Percentiles rank a stretch among this genome's conserved stretches.
phyloP scores from a whole-genome alignment of 2,797 vertebrate species.

The Sebastes matsubarae region DNA sequence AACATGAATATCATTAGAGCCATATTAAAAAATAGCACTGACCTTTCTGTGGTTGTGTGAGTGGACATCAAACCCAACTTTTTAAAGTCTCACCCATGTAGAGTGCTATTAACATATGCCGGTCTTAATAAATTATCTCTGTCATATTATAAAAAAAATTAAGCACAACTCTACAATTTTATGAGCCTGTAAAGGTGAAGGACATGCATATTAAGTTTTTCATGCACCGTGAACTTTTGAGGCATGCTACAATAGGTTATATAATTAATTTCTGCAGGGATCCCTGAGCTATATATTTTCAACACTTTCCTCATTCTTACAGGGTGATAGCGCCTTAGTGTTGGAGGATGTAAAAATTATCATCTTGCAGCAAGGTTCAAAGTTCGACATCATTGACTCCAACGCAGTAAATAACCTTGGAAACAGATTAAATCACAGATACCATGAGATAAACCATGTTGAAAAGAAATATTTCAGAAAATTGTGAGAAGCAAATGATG shows the following conservation, averaged over 20 bases:
- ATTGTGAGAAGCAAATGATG: background rate
- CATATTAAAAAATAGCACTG: slow-evolving; percentile 84
- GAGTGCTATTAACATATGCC: slow-evolving; percentile 88
- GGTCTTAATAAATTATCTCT: slow-evolving; percentile 93
- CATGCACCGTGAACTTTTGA: slow-evolving; percentile 93
- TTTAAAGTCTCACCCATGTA: slow-evolving; percentile 66
- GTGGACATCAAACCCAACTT: slow-evolving; percentile 69
- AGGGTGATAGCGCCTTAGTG: slow-evolving; percentile 18
- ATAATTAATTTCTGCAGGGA: slow-evolving; percentile 91
- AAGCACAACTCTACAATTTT: slow-evolving; percentile 93
- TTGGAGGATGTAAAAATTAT: slow-evolving; percentile 36
- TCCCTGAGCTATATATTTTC: slow-evolving; percentile 63
- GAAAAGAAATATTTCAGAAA: background rate
- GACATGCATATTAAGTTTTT: slow-evolving; percentile 94
- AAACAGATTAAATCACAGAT: background rate
- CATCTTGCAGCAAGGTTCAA: slow-evolving; percentile 29
- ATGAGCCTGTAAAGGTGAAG: slow-evolving; percentile 94
- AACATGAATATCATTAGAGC: slow-evolving; percentile 74
- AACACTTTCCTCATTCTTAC: slow-evolving; percentile 32
- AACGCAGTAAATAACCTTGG: background rate
- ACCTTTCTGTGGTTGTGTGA: slow-evolving; percentile 74
- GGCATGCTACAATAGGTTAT: slow-evolving; percentile 89
- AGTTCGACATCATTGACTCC: slow-evolving; percentile 31
- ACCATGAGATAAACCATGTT: background rate
- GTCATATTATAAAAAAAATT: slow-evolving; percentile 91